Evolutionary conservation across 2,888 invertebrate species (phyloP).

Genomic region (Tenodera sinensis): DNA sequence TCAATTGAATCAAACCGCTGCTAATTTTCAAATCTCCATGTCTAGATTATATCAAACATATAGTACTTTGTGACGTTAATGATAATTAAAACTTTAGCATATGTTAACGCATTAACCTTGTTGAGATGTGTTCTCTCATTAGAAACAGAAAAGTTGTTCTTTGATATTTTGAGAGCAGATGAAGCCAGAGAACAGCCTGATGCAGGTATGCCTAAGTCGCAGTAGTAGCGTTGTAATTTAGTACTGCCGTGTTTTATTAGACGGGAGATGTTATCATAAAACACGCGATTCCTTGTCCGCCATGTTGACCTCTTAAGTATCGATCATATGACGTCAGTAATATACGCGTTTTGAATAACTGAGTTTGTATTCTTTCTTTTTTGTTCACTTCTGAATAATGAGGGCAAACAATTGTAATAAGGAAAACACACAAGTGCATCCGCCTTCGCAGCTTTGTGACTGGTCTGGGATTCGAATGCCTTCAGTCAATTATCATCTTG

Average conservation of each 20-base stretch:
- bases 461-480: too few relatives aligned
- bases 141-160: too few relatives aligned
- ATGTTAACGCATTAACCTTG: too few relatives aligned
- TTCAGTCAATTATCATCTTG: too few relatives aligned
- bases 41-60: too few relatives aligned
- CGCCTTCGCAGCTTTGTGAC: too few relatives aligned
- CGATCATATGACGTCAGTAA: neutral
- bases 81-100: too few relatives aligned
- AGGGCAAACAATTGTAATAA: neutral
- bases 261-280: neutral
- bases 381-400: neutral
- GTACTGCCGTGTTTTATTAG: neutral
- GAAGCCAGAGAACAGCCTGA: neutral
- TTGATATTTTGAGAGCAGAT: neutral
- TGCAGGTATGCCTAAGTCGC: neutral
- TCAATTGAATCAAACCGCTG: too few relatives aligned
- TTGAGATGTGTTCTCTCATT: too few relatives aligned
- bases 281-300: neutral
- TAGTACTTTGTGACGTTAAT: too few relatives aligned
- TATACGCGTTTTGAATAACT: neutral
- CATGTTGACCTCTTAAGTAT: neutral
- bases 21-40: too few relatives aligned
- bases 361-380: neutral
- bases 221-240: neutral
- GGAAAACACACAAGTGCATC: too few relatives aligned